These are phyloP conservation scores for Venusia cambrica DNA, from an alignment of 2,888 invertebrate species.

Conservation along the genomic window DNA sequence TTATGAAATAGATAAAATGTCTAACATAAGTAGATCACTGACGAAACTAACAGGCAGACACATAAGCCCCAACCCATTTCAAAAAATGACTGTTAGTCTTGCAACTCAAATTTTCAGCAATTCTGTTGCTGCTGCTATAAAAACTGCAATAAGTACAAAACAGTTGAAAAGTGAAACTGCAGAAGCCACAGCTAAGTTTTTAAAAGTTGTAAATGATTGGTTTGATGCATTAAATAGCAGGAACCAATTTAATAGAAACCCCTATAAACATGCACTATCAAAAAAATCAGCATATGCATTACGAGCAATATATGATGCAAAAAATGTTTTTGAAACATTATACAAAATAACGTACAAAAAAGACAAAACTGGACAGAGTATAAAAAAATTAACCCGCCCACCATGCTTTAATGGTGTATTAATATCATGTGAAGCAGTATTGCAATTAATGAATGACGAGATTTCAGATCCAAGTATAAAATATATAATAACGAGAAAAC, in stretches of 20 bases:
- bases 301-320: conserved; percentile 2
- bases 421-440: conserved; percentile 15
- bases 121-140: conserved; percentile 19
- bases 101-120: conserved; percentile 24
- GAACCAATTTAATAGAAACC: conserved; percentile 11
- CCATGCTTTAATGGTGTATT: conserved; percentile 17
- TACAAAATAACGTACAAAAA: conserved; percentile 5
- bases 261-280: conserved; percentile 14
- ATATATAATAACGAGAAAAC: conserved; percentile 12
- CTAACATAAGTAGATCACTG: conserved; percentile 11
- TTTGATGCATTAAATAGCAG: conserved; percentile 15
- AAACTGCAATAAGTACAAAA: conserved; percentile 10
- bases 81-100: conserved; percentile 22
- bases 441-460: conserved; percentile 8
- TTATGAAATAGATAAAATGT: conserved; percentile 14
- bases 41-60: conserved; percentile 12
- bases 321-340: conserved; percentile 10
- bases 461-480: conserved; percentile 1
- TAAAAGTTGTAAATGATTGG: conserved; percentile 16
- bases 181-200: conserved; percentile 13
- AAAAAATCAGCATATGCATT: conserved; percentile 3
- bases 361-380: conserved; percentile 6
- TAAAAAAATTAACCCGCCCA: conserved; percentile 2
- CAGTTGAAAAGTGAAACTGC: conserved; percentile 20
- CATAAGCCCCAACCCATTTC: conserved; percentile 16